Conservation (phyloP, 2,888 invertebrate genomes). For the Euzophera pinguis region DNA sequence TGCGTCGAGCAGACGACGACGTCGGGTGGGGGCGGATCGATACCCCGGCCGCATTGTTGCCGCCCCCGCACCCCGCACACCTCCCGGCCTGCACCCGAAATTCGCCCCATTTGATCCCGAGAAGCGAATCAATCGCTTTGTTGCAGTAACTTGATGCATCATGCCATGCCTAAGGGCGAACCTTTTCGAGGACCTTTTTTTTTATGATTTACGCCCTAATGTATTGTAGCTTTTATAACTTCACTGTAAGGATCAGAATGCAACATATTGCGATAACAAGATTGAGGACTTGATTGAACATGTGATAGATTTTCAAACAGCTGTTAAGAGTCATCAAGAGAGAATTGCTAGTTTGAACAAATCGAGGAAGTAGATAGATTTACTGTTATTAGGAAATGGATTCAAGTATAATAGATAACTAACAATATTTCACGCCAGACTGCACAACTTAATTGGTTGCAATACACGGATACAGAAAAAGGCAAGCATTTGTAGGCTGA, state of each 20-base stretch:
- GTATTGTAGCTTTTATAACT: conserved; percentile 19
- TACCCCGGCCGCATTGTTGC: conserved; percentile 76
- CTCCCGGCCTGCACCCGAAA: conserved; percentile 59
- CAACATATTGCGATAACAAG: not conserved
- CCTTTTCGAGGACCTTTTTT: conserved; percentile 21
- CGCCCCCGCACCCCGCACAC: conserved; percentile 46
- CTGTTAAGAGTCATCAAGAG: conserved; percentile 6
- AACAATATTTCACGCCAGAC: conserved; percentile 40
- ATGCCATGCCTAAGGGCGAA: conserved; percentile 35
- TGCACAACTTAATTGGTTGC: conserved; percentile 32
- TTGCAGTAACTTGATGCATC: conserved; percentile 66
- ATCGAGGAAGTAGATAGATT: not conserved
- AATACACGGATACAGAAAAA: conserved; percentile 21
- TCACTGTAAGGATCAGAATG: conserved; percentile 7
- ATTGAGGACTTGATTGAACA: conserved; percentile 11
- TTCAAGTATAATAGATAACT: conserved; percentile 29
- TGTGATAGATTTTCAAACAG: conserved; percentile 14
- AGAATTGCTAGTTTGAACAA: not conserved
- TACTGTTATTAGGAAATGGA: conserved; percentile 1
- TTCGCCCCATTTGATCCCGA: conserved; percentile 74
- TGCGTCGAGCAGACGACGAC: conserved; percentile 56
- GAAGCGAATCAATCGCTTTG: conserved; percentile 73
- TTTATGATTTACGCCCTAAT: conserved; percentile 17
- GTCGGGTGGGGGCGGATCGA: conserved; percentile 69
- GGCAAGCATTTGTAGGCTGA: not conserved